Evolutionary conservation across 2,113 vertebrate species (phyloP).

Genomic region (Bagarius yarrelli): DNA sequence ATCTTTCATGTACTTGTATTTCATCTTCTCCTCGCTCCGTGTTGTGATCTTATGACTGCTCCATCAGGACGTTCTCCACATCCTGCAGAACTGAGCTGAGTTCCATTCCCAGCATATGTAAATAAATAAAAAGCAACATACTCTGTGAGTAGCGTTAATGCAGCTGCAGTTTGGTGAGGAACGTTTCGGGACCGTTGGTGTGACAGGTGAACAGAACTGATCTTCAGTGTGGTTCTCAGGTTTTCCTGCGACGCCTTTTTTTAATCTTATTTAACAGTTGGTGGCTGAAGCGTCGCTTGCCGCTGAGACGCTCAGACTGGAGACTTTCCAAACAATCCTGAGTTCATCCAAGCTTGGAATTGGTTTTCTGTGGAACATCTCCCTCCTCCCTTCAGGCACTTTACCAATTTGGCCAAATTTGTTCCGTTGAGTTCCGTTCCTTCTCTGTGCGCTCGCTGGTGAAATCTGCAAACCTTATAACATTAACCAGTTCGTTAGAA

Average conservation of each 20-base stretch:
- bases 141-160: conserved; percentile 43
- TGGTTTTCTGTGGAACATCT: conserved; percentile 83
- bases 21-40: conserved; percentile 49
- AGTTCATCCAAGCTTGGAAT: conserved; percentile 84
- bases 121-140: conserved; percentile 78
- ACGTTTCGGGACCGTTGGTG: conserved; percentile 53
- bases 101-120: conserved; percentile 69
- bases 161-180: conserved; percentile 55
- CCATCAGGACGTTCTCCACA: conserved; percentile 66
- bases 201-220: conserved; percentile 61
- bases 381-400: conserved; percentile 82
- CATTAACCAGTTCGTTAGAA: conserved; percentile 73
- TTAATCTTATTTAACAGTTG: conserved; percentile 85
- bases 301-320: conserved; percentile 74
- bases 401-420: conserved; percentile 86
- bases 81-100: conserved; percentile 65
- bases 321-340: conserved; percentile 84
- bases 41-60: conserved; percentile 74
- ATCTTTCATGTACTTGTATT: conserved; percentile 57
- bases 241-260: conserved; percentile 69
- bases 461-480: conserved; percentile 77
- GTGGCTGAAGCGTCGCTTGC: conserved; percentile 75
- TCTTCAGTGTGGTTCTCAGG: conserved; percentile 63
- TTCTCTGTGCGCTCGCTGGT: conserved; percentile 69
- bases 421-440: conserved; percentile 74